Percentiles rank a stretch among this genome's conserved stretches.
phyloP scores from a whole-genome alignment of 2,888 invertebrate species.

The Trimorus sp. region DNA sequence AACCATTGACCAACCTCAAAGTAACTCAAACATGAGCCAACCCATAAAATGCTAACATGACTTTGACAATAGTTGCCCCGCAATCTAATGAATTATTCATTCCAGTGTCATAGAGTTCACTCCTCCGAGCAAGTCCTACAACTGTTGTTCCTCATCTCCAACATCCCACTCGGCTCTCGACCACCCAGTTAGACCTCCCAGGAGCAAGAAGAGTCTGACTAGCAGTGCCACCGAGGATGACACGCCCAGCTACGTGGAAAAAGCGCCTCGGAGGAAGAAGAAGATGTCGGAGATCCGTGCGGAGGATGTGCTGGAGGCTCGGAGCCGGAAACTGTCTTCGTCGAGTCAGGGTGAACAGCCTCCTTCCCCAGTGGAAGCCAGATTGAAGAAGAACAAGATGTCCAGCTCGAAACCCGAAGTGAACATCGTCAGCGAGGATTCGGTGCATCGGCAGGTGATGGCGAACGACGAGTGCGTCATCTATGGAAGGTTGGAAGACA shows the following conservation, averaged over 20 bases:
- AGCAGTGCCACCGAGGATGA: conserved; percentile 75
- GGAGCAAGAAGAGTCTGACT: conserved; percentile 87
- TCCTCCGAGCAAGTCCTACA: conserved; percentile 67
- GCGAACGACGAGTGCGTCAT: conserved; percentile 53
- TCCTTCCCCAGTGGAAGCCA: conserved; percentile 59
- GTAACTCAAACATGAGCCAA: no score
- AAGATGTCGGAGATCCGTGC: conserved; percentile 75
- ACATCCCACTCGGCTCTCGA: conserved; percentile 61
- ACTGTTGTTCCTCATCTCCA: conserved; percentile 64
- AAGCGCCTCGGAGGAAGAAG: conserved; percentile 69
- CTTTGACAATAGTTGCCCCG: no score
- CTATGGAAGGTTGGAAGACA: conserved; percentile 50
- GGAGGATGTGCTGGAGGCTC: conserved; percentile 77
- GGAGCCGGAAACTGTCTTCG: conserved; percentile 68
- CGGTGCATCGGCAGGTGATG: conserved; percentile 26
- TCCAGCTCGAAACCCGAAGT: conserved; percentile 53
- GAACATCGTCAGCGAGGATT: conserved; percentile 27
- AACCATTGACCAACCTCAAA: no score
- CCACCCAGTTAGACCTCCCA: conserved; percentile 86
- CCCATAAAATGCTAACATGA: no score
- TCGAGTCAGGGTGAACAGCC: conserved; percentile 31
- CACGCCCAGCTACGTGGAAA: conserved; percentile 53
- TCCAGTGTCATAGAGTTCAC: conserved; percentile 66
- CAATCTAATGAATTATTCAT: neutral
- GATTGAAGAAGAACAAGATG: conserved; percentile 68